A percentile compares a stretch with the other conserved stretches of the same genome.
Evolutionary conservation across 2,113 vertebrate species (phyloP).

Genomic region (Grammomys dolichurus): DNA sequence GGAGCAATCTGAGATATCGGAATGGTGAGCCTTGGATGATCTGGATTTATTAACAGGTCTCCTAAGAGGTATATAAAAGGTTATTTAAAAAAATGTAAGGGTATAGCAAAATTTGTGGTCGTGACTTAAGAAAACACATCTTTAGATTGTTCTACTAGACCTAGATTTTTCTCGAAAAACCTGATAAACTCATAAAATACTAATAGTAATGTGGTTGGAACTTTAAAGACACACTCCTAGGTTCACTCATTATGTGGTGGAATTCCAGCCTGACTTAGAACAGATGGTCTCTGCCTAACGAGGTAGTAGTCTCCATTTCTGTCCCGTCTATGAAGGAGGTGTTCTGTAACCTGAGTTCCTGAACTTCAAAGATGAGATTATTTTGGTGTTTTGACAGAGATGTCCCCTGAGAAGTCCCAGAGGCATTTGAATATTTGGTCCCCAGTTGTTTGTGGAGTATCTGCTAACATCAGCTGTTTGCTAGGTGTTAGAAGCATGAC

Average conservation of each 20-base stretch:
- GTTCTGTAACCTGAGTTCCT: background rate
- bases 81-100: background rate
- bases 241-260: background rate
- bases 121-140: background rate
- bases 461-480: background rate
- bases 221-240: background rate
- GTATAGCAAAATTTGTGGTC: background rate
- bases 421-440: background rate
- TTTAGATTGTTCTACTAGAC: background rate
- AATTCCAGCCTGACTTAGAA: background rate
- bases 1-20: constrained; percentile 96
- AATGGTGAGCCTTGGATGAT: constrained; percentile 89
- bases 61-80: constrained; percentile 84
- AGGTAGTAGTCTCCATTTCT: background rate
- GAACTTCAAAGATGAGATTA: constrained; percentile 28
- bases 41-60: constrained; percentile 91
- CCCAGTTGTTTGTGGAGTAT: background rate
- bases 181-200: constrained; percentile 15
- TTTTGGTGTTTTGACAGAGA: too few species aligned
- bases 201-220: background rate
- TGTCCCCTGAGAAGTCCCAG: background rate
- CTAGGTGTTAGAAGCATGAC: background rate
- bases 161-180: constrained; percentile 42
- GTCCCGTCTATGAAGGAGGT: background rate
- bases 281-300: background rate